Evolutionary conservation across 2,797 vertebrate species (phyloP), one percentile per base, ranked within the genome.

Genomic region (Poecilia wingei): DNA sequence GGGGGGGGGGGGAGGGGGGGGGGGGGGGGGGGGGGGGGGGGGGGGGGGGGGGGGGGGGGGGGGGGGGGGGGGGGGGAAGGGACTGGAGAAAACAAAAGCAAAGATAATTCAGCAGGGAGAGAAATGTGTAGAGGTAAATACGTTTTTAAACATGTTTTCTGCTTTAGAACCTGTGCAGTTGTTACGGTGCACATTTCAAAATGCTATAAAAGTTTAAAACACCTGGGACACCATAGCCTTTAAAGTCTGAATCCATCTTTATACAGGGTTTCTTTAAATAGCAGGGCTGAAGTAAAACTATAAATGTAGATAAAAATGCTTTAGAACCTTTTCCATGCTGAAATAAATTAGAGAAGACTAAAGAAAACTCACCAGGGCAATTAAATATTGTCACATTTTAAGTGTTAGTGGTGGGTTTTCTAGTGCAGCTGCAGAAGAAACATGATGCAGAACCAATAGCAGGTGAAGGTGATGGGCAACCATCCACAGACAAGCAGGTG

Each of bases 41-140:
- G n/a, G n/a, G n/a, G n/a, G n/a, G n/a, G n/a, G n/a, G n/a, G n/a
- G n/a, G n/a, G n/a, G n/a, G n/a, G n/a, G n/a, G n/a, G n/a, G n/a
- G n/a, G n/a, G n/a, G n/a, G n/a, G n/a, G n/a, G n/a, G n/a, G 20
- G 49, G 49, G 43, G 53, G 79, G 46, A 74, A 45, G 81, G 51
- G 13, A 14, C 12, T 31, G 57, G 13, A 31, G 28, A 31, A 66
- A 49, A 79, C 13, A 33, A 55, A 74, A 41, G 22, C 36, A 18
- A 33, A n/a, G 47, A 59, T 59, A 59, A 59, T 59, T 59, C 28
- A 59, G 10, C 10, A 14, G 28, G 12, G 57, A 31, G 57, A 59
- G 28, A 59, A 59, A 59, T 28, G 57, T 59, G n/a, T 13, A 28
- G 28, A 59, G 10, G 25, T 59, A 59, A 59, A 59, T 59, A 31